Evolutionary conservation across 2,797 vertebrate species (phyloP), one percentile per base, ranked within the genome.

Genomic region (Hipposideros larvatus): DNA sequence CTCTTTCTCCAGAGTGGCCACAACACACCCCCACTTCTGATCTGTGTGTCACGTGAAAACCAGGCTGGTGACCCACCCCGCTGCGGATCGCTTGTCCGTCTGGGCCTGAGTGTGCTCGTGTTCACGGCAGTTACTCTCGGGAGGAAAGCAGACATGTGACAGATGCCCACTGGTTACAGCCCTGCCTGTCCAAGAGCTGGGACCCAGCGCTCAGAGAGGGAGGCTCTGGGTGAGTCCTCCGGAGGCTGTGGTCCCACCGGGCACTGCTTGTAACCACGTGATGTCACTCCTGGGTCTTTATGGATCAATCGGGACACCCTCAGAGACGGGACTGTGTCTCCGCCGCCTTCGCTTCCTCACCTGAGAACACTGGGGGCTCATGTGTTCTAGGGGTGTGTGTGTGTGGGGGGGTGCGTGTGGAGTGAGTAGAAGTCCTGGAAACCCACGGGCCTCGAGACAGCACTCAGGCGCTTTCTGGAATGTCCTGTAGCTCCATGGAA

Each of bases 301-400:
- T 1, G 34, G 24, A 5, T 19, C 5, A 71, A 7, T 9, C 1
- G 2, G 48, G 51, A 59, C 3, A 0, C 46, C 34, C 6, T 2
- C n/a, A 28, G 66, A n/a, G 34, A 28, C 34, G 9, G 43, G 61
- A 7, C n/a, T 22, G 4, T 9, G 0, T 3, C 37, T 5, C 51
- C 1, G 75, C 2, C 11, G 0, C 26, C 13, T 0, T 24, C 10
- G 18, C 2, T 0, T 16, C 13, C 59, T 31, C 14, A 34, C 31
- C 18, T 0, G 11, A 7, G 5, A 11, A 22, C 51, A 14, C 43
- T 0, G 0, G 1, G 18, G 37, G n/a, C 48, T 51, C 1, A 1
- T 0, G 0, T 16, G 3, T 43, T 37, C 31, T 5, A 16, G 57
- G 18, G 37, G 8, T 0, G 14, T 0, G 2, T 0, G 2, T 1